A percentile compares a stretch with the other conserved stretches of the same genome.
Evolutionary conservation across 2,888 invertebrate genomes (phyloP).

Genomic region (Apamea sordens): DNA sequence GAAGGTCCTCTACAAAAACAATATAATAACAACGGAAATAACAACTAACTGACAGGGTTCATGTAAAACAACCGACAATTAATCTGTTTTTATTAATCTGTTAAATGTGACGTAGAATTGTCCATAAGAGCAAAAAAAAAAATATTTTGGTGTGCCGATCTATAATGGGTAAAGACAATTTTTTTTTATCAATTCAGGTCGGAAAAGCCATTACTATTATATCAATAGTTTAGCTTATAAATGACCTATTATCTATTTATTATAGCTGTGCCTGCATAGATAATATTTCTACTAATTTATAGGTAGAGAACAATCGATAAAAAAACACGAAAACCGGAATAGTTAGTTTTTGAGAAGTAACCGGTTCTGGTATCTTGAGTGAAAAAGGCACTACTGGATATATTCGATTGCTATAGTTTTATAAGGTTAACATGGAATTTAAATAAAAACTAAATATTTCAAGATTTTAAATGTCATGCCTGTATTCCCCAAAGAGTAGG

Average conservation of each 20-base stretch:
- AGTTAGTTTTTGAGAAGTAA: background rate
- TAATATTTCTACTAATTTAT: background rate
- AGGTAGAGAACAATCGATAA: background rate
- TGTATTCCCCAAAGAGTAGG: background rate
- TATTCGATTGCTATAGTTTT: background rate
- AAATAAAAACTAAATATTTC: too few relatives aligned
- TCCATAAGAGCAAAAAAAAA: background rate
- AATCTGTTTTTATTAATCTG: background rate
- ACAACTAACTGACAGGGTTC: background rate
- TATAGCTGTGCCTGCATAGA: background rate
- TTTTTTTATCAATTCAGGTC: too few relatives aligned
- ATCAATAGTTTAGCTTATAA: background rate
- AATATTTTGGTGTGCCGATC: background rate
- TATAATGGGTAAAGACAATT: background rate
- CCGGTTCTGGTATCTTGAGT: background rate
- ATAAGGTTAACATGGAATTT: background rate
- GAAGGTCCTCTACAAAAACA: too few relatives aligned
- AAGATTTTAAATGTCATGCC: too few relatives aligned
- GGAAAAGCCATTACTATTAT: background rate
- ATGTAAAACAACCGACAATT: background rate
- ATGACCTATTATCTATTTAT: background rate
- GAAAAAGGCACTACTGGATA: slow-evolving; percentile 2
- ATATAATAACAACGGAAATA: too few relatives aligned
- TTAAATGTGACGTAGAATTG: background rate
- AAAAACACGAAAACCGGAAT: slow-evolving; percentile 1